Evolutionary conservation across 1,140 invertebrate species (phyloP), one percentile per base, ranked within the genome.

Genomic region (Globodera ellingtonae): DNA sequence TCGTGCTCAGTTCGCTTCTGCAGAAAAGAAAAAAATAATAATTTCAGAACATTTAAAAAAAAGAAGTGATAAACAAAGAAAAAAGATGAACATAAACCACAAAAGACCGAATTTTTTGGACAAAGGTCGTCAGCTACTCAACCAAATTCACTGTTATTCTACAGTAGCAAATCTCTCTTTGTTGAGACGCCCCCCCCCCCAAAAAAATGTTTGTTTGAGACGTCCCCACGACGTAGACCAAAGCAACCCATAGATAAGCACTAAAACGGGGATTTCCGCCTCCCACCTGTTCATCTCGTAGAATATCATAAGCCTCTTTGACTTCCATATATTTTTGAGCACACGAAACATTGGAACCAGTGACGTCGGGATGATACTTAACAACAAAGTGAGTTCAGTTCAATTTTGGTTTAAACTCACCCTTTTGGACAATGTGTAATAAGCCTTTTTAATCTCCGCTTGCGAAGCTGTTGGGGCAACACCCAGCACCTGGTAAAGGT

Each of bases 351-450:
- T 69, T 79, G 24, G 78, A 79, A 24, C 78, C 78, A 13, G 44
- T 6, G 48, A 79, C 78, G 50, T 79, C 78, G 13, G 78, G 78
- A 79, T 79, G 78, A 21, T 79, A 79, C 78, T 79, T 15, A 47
- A 78, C 8, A 21, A 59, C 24, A 75, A 75, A 67, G 48, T 15
- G 13, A 50, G 21, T 13, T 18, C 18, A 15, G 35, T 35, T 35
- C 1, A 35, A 35, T 35, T 35, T 35, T 35, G 35, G 35, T 3
- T 35, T 35, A 35, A 62, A 35, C n/a, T 6, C 24, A 77, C 75
- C 69, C 10, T 78, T 72, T 78, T 78, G 18, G 75, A 67, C 24
- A 78, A 48, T 18, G 50, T 69, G 50, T 78, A 78, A 50, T 69
- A 78, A n/a, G 75, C 75, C 18, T 46, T 78, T 72, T 78, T 78